Percentiles rank a stretch among this genome's conserved stretches.
phyloP scores from a whole-genome alignment of 2,797 vertebrate genomes.

The Tapirus indicus region DNA sequence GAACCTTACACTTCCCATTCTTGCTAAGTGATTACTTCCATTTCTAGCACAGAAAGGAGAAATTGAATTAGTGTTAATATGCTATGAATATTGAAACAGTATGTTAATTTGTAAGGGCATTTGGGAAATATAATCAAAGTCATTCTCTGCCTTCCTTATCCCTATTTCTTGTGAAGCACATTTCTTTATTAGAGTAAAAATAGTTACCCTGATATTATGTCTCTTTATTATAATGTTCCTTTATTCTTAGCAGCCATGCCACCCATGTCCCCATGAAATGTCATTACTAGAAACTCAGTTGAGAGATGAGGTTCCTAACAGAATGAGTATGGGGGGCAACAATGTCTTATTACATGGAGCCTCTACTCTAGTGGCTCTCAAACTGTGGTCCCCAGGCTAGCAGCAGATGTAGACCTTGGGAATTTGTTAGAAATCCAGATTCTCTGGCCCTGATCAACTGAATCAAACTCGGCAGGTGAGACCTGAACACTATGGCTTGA shows the following conservation, averaged over 20 bases:
- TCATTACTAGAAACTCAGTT: background rate
- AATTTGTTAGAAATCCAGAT: background rate
- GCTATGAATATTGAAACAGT: background rate
- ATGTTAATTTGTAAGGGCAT: background rate
- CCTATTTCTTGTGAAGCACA: background rate
- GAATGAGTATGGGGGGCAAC: too few species aligned
- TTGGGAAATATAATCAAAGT: background rate
- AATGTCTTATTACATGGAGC: fast-evolving
- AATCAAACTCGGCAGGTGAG: background rate
- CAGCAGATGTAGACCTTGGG: background rate
- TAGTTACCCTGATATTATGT: background rate
- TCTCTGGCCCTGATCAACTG: background rate
- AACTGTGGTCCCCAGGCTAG: background rate
- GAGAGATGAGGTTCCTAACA: background rate
- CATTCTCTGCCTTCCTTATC: background rate
- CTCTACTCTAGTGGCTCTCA: fast-evolving
- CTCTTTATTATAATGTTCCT: background rate
- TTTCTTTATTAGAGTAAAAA: background rate
- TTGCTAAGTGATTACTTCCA: background rate
- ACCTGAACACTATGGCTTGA: background rate
- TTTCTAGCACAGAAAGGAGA: background rate
- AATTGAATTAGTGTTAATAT: background rate
- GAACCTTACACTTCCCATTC: background rate
- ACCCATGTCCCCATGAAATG: background rate
- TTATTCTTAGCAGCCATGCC: background rate